A percentile compares a stretch with the other conserved stretches of the same genome.
Evolutionary conservation across 2,797 vertebrate genomes (phyloP).

Genomic region (Florisuga fusca): DNA sequence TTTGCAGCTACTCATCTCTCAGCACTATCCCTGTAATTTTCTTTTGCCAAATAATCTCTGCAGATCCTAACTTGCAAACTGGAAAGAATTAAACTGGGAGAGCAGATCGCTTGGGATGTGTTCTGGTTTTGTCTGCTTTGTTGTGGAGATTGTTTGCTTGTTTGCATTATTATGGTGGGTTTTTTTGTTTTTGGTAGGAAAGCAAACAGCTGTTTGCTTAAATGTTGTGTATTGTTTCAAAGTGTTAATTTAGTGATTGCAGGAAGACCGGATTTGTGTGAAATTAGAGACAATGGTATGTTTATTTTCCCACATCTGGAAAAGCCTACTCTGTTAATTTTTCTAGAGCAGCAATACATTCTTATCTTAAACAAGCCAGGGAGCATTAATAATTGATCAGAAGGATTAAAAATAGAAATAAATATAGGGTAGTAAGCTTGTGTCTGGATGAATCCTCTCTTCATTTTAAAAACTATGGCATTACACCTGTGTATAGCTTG

Average conservation of each 20-base stretch:
- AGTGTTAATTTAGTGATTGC: neutral
- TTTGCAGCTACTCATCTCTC: neutral
- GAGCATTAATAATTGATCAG: constrained; percentile 62
- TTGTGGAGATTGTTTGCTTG: neutral
- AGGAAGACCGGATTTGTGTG: neutral
- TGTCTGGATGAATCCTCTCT: neutral
- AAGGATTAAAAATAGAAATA: constrained; percentile 59
- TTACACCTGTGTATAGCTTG: neutral
- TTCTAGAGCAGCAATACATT: constrained; percentile 33
- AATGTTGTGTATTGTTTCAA: neutral
- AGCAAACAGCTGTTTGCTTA: constrained; percentile 10
- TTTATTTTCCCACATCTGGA: constrained; percentile 28
- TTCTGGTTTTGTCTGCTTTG: constrained; percentile 23
- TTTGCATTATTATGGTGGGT: neutral
- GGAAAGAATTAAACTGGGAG: neutral
- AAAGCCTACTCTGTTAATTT: neutral
- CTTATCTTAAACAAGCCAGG: constrained; percentile 39
- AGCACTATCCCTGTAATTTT: neutral
- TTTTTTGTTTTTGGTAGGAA: neutral
- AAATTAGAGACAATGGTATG: neutral
- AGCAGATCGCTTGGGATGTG: neutral
- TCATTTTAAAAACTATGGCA: rapidly evolving
- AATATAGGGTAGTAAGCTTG: constrained; percentile 37
- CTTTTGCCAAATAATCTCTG: constrained; percentile 33
- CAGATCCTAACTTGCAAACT: constrained; percentile 11